Conservation (phyloP, 2,888 invertebrate genomes). For the Clivina fossor region DNA sequence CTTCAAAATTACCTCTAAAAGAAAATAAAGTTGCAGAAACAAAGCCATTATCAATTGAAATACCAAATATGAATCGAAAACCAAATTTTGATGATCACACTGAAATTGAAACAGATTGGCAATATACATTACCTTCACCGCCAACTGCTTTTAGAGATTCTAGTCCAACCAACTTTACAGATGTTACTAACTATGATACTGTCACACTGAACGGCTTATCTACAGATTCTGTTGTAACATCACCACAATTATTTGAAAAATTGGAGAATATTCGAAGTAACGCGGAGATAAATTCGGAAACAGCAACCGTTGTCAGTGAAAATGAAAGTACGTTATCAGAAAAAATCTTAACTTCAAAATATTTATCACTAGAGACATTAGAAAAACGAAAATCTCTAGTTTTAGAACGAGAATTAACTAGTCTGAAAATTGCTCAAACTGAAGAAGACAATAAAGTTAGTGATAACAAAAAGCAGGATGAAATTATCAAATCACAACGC, state of each 20-base stretch:
- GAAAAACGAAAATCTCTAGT: slow-evolving; percentile 52
- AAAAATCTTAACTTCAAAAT: slow-evolving; percentile 47
- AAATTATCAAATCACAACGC: slow-evolving; percentile 31
- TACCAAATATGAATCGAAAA: slow-evolving; percentile 8
- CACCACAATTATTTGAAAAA: slow-evolving; percentile 51
- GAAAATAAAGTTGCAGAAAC: slow-evolving; percentile 40
- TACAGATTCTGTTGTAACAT: slow-evolving; percentile 51
- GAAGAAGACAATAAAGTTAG: slow-evolving; percentile 3
- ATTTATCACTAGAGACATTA: slow-evolving; percentile 50
- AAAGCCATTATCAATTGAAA: slow-evolving; percentile 39
- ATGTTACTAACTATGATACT: slow-evolving; percentile 42
- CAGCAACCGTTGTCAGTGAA: slow-evolving; percentile 40
- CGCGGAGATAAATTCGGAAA: slow-evolving; percentile 10
- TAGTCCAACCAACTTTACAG: slow-evolving; percentile 46
- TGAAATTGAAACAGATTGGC: slow-evolving; percentile 53
- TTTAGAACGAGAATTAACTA: slow-evolving; percentile 52
- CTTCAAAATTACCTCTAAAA: too few relatives aligned
- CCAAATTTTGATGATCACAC: slow-evolving; percentile 32
- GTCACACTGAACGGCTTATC: slow-evolving; percentile 40
- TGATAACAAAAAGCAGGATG: slow-evolving; percentile 16
- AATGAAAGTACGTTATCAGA: slow-evolving; percentile 40
- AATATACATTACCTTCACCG: slow-evolving; percentile 62
- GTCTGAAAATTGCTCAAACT: slow-evolving; percentile 49
- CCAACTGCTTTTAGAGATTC: slow-evolving; percentile 60
- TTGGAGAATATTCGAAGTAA: slow-evolving; percentile 47